Base-by-base conservation (phyloP, 2,113 vertebrate species). In the Takifugu flavidus region DNA sequence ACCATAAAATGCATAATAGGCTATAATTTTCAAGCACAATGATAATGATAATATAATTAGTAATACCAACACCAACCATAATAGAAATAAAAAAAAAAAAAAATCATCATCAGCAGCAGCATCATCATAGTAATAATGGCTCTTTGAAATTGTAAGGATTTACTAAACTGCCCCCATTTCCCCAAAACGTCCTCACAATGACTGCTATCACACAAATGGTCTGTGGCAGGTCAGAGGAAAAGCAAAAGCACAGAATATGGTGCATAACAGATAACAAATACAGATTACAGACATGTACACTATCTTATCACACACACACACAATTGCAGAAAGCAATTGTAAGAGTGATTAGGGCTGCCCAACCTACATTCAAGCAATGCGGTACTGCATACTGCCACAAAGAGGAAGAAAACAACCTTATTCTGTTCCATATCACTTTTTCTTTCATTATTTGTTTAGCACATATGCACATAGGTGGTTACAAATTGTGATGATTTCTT, bases 341-440 rank as follows among this genome's bases (percentile, higher is more conserved):
- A 62, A 72, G 77, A 76, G 78, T 54, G 83, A 83, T 84, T 84
- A 78, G 79, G 80, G 80, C 89, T 86, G 84, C 83, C 87, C 90
- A 89, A 91, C 89, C 89, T 90, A 91, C 87, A 90, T 90, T 89
- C 79, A 52, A 51, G 44, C 60, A 75, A 78, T 79, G 80, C 10
- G 13, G 5, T n/a, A n/a, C 45, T 15, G 13, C 45, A 79, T 80
- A 83, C 75, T 78, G 75, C 77, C 77, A 83, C 63, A 74, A 69
- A 77, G 67, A 69, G 78, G 78, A 86, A 82, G 78, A 81, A 75
- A 86, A 82, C 67, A 72, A 2, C 31, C 64, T 65, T 25, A 75
- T 72, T 75, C 65, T 81, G 74, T 75, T 78, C 72, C 56, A 65
- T 65, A 76, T 78, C 69, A 66, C 67, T 73, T 62, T 57, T 70